Conservation (phyloP, 1,140 invertebrate genomes). For the Drosophila mojavensis region DNA sequence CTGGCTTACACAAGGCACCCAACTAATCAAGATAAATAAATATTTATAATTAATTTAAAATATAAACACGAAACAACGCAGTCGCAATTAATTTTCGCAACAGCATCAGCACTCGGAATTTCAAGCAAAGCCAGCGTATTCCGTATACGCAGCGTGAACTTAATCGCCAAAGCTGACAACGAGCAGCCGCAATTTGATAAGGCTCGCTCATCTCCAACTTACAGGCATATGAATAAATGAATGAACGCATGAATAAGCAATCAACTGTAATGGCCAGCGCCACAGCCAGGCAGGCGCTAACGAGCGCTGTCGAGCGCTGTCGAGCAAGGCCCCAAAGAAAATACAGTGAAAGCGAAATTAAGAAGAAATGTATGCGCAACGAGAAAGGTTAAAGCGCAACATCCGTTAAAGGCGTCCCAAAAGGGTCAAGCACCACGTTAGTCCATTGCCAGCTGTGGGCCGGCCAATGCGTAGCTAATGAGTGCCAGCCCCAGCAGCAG, state of each 20-base stretch:
- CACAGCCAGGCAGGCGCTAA: slow-evolving; percentile 28
- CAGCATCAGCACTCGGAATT: slow-evolving; percentile 12
- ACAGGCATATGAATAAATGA: slow-evolving; percentile 75
- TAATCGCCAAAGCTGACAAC: slow-evolving; percentile 25
- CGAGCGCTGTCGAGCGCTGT: not conserved
- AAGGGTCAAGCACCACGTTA: slow-evolving; percentile 35
- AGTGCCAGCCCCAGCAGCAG: slow-evolving; percentile 52
- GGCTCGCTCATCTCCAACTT: slow-evolving; percentile 47
- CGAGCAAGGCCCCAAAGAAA: not conserved
- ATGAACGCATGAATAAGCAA: slow-evolving; percentile 80
- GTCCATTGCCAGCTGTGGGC: slow-evolving; percentile 22
- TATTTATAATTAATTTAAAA: slow-evolving; percentile 83
- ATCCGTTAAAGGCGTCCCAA: slow-evolving; percentile 23
- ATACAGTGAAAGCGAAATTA: slow-evolving; percentile 41
- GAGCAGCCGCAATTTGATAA: slow-evolving; percentile 57
- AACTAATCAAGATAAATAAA: slow-evolving; percentile 82
- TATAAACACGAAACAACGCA: slow-evolving; percentile 68
- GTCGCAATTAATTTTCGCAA: slow-evolving; percentile 71
- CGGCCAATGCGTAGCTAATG: slow-evolving; percentile 63
- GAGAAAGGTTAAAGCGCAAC: slow-evolving; percentile 42
- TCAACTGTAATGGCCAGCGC: slow-evolving; percentile 71
- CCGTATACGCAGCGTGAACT: slow-evolving; percentile 22
- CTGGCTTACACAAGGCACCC: slow-evolving; percentile 19
- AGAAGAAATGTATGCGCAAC: slow-evolving; percentile 47
- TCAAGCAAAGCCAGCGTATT: slow-evolving; percentile 2